Conservation (phyloP, 2,888 invertebrate species). For the Morpho deidamia region DNA sequence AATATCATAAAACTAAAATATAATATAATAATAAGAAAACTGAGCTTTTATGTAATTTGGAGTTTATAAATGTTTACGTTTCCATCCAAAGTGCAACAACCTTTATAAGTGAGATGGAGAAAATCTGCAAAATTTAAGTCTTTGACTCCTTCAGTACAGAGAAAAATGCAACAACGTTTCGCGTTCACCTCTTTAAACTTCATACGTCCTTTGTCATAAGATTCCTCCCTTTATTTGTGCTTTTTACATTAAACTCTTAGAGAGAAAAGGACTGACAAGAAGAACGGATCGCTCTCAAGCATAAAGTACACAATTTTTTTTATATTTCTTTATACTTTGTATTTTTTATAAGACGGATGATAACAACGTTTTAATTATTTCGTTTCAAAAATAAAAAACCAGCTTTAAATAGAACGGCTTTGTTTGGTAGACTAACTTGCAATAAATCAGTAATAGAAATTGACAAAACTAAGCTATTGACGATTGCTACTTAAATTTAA, state of each 20-base stretch:
- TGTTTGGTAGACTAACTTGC: too few species aligned
- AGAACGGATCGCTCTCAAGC: neutral
- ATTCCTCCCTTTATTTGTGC: constrained; percentile 1
- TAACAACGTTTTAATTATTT: too few species aligned
- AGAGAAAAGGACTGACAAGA: neutral
- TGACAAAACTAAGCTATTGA: too few species aligned
- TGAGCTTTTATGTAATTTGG: too few species aligned
- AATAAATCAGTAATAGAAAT: too few species aligned
- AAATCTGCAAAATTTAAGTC: neutral
- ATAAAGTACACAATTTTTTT: neutral
- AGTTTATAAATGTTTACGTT: too few species aligned
- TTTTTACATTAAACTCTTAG: neutral
- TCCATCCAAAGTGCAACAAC: neutral
- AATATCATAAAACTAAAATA: too few species aligned
- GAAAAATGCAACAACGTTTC: constrained; percentile 3
- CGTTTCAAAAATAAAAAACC: too few species aligned
- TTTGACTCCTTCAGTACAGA: neutral
- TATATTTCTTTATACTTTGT: neutral
- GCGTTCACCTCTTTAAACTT: neutral
- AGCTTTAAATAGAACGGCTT: too few species aligned
- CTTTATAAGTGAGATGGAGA: neutral
- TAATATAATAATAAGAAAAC: too few species aligned
- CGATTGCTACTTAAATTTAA: too few species aligned
- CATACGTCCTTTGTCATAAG: constrained; percentile 1
- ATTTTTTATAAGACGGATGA: too few species aligned